Percentiles rank a stretch among this genome's conserved stretches.
These are phyloP conservation scores for Nothoprocta pentlandii DNA, from an alignment of 2,113 vertebrate genomes.

Conservation along the genomic window DNA sequence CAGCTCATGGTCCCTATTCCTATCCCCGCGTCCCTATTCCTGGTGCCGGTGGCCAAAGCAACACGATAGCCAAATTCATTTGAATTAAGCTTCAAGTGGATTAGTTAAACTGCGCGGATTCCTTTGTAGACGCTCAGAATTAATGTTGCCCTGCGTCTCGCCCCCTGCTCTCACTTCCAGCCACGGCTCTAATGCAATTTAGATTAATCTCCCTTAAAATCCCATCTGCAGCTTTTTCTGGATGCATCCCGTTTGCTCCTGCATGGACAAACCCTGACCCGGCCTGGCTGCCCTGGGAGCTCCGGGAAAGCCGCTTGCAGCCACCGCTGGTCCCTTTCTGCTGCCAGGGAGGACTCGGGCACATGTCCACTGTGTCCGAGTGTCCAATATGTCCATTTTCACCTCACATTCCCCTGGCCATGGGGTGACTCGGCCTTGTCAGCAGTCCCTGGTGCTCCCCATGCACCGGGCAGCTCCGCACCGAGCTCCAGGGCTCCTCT, in stretches of 20 bases:
- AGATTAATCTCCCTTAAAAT: neutral
- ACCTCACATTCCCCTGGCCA: no score
- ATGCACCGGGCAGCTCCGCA: no score
- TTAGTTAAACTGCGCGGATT: rapidly evolving
- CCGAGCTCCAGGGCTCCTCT: neutral
- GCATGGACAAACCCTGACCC: rapidly evolving
- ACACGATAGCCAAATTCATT: neutral
- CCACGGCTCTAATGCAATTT: neutral
- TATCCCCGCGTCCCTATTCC: no score
- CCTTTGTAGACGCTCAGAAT: neutral
- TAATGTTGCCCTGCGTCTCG: neutral
- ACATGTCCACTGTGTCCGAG: no score
- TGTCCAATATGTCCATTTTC: no score
- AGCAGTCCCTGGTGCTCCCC: no score
- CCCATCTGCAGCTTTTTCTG: neutral
- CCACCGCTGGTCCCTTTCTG: neutral
- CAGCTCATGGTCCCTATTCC: no score
- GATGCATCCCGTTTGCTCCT: neutral
- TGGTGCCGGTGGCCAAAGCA: neutral
- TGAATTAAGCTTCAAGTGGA: rapidly evolving
- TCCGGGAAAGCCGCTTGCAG: no score
- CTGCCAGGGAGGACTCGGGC: neutral
- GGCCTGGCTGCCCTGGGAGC: rapidly evolving
- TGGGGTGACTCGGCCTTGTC: no score
- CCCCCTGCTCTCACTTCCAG: neutral